These are phyloP conservation scores for Charadrius vociferus DNA, from an alignment of 2,113 vertebrate genomes.

Conservation along the genomic window DNA sequence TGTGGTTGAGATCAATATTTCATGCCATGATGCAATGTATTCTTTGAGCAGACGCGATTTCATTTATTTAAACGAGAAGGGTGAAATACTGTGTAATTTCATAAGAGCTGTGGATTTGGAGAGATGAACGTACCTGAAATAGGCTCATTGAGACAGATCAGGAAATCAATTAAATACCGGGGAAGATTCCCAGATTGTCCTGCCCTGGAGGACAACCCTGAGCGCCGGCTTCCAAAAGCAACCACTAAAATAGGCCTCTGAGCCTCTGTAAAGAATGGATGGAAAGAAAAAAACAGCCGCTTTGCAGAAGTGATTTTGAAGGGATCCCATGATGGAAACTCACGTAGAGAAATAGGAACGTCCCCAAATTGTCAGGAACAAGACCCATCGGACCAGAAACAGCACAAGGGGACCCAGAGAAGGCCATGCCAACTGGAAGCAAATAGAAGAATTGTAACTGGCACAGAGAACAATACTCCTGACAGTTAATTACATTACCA, in stretches of 20 bases:
- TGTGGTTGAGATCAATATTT: background rate
- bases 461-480: background rate
- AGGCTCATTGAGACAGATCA: background rate
- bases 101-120: background rate
- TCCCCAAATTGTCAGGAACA: background rate
- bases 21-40: background rate
- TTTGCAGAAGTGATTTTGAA: background rate
- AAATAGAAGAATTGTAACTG: background rate
- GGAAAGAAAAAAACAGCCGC: background rate
- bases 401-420: background rate
- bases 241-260: background rate
- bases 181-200: background rate
- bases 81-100: background rate
- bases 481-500: background rate
- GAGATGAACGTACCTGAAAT: background rate
- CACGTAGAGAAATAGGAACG: rapidly evolving
- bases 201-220: background rate
- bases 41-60: background rate
- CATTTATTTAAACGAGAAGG: background rate
- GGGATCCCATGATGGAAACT: rapidly evolving
- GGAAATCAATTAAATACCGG: background rate
- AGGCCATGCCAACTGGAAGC: background rate
- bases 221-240: background rate
- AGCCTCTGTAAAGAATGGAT: background rate
- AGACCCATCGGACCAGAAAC: background rate